phyloP scores from a whole-genome alignment of 2,797 vertebrate species.

The Galaxias olidus region DNA sequence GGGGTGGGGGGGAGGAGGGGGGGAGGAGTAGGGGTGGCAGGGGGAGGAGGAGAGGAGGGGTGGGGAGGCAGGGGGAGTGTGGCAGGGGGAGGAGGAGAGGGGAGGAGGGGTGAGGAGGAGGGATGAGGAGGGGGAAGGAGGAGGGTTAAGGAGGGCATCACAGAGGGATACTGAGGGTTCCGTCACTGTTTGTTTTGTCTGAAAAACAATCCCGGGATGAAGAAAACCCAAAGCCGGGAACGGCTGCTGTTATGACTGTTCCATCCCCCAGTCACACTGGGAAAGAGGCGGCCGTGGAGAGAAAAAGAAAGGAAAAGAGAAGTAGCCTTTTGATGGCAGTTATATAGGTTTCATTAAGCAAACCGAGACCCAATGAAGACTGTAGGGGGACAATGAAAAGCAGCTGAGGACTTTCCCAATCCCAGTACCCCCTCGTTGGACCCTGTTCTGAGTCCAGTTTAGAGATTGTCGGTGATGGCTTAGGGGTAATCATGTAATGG shows the following conservation, averaged over 20 bases:
- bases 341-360: conserved; percentile 25
- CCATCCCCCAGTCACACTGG: conserved; percentile 10
- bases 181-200: too few species aligned
- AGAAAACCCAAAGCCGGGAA: too few species aligned
- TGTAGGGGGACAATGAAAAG: conserved; percentile 35
- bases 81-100: too few species aligned
- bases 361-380: conserved; percentile 24
- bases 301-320: background rate
- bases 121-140: too few species aligned
- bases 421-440: background rate
- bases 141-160: too few species aligned
- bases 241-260: conserved; percentile 44
- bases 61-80: too few species aligned
- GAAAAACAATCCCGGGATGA: too few species aligned
- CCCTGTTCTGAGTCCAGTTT: background rate
- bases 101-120: too few species aligned
- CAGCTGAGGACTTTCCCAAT: conserved; percentile 13
- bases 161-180: too few species aligned
- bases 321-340: conserved; percentile 26
- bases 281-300: conserved; percentile 14
- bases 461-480: background rate
- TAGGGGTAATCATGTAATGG: background rate
- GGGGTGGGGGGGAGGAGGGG: too few species aligned
- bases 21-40: too few species aligned
- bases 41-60: too few species aligned